Evolutionary conservation across 2,113 vertebrate genomes (phyloP).

Genomic region (Bostrychus sinensis): DNA sequence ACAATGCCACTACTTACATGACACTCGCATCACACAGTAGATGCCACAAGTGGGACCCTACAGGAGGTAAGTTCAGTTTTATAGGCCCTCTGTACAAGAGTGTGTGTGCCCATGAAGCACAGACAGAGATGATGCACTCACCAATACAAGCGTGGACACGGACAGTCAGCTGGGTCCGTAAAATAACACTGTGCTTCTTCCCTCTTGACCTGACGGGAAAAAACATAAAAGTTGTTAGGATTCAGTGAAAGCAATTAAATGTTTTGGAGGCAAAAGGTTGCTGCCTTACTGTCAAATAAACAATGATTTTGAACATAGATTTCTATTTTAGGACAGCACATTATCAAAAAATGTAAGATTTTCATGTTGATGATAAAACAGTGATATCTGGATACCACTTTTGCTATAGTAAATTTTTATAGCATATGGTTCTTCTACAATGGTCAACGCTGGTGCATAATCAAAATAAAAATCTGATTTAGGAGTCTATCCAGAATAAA

Average conservation of each 20-base stretch:
- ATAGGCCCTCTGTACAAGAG: neutral
- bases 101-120: constrained; percentile 21
- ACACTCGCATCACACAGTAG: constrained; percentile 9
- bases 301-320: no score
- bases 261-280: no score
- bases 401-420: no score
- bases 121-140: constrained; percentile 78
- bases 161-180: constrained; percentile 92
- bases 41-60: constrained; percentile 19
- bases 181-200: constrained; percentile 93
- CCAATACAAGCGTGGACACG: constrained; percentile 95
- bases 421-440: no score
- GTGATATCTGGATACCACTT: no score
- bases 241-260: neutral
- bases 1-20: constrained; percentile 6
- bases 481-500: no score
- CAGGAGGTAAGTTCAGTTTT: constrained; percentile 10
- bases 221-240: neutral
- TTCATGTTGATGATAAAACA: no score
- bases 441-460: no score
- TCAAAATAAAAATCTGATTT: no score
- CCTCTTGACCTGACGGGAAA: constrained; percentile 79
- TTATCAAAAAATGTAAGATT: no score
- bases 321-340: no score
- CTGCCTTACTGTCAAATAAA: no score